phyloP scores from a whole-genome alignment of 2,113 vertebrate genomes.

The Macroglossus sobrinus region DNA sequence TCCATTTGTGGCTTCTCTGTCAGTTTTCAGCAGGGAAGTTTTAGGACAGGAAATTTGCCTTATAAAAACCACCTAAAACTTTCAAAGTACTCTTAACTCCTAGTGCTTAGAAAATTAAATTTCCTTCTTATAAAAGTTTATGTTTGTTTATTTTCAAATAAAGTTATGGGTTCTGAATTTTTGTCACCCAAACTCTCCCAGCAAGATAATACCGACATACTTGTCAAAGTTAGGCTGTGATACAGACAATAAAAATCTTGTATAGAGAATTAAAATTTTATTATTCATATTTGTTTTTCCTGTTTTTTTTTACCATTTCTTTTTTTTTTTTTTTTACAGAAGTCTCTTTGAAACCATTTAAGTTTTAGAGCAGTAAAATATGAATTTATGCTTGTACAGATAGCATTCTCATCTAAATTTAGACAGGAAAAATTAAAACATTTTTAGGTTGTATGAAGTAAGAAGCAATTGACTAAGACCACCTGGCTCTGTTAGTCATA shows the following conservation, averaged over 20 bases:
- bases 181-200: background rate
- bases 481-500: background rate
- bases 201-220: background rate
- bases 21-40: conserved; percentile 20
- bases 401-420: background rate
- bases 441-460: background rate
- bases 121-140: background rate
- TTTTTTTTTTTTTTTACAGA: too few species aligned
- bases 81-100: background rate
- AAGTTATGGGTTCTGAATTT: background rate
- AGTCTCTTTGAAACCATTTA: background rate
- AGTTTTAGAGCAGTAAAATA: background rate
- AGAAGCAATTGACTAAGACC: background rate
- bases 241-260: background rate
- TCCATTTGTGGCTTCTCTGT: conserved; percentile 44
- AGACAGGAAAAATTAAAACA: background rate
- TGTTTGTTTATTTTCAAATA: background rate
- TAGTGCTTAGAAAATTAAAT: background rate
- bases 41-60: conserved; percentile 43
- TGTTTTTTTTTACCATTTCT: too few species aligned
- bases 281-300: too few species aligned
- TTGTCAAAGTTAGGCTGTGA: background rate
- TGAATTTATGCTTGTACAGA: background rate
- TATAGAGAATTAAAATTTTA: background rate
- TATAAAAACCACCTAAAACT: conserved; percentile 25